Base-by-base conservation (phyloP, 2,888 invertebrate species). In the Dicranocentrus wangi region DNA sequence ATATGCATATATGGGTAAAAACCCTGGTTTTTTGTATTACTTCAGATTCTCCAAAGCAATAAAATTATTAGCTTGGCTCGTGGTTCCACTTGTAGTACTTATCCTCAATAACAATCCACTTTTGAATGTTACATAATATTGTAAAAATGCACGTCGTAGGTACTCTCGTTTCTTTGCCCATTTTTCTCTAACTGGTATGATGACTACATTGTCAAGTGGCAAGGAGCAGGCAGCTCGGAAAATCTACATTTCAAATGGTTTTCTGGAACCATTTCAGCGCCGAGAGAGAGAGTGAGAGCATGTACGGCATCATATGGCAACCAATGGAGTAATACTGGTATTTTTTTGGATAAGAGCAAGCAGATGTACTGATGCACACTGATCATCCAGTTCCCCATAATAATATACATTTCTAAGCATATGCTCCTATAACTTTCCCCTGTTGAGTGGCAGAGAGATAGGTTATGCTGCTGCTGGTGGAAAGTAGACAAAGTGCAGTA, bases 61-160 rank as follows among this genome's bases (percentile, higher is more conserved):
- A 39, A 39, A 47, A 25, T 69, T 69, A 5, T 32, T 28, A 5
- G 27, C 23, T 69, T 55, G 27, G 42, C 55, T 47, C 39, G 19
- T 28, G 2, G n/a, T 53, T 69, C 69, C 53, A 69, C 55, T 69
- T 10, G 21, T 17, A 3, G 10, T 27, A n/a, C 39, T 39, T 39
- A 43, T 61, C 60, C 47, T 71, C 71, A 71, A 43, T 28, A 71
- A 61, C 60, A 71, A 42, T 61, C 60, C 43, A 60, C 71, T 71
- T n/a, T n/a, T 71, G 60, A 25, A 60, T 7, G 13, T 55, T n/a
- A 10, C 55, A 55, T 55, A 55, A 13, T 55, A 51, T 19, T n/a
- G n/a, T n/a, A n/a, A n/a, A 13, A 5, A 39, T 13, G 13, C 51
- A 19, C 19, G 19, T 51, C 51, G 17, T n/a, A n/a, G 1, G 15